These are phyloP conservation scores for Prunella himalayana DNA, from an alignment of 2,113 vertebrate genomes.

Conservation along the genomic window DNA sequence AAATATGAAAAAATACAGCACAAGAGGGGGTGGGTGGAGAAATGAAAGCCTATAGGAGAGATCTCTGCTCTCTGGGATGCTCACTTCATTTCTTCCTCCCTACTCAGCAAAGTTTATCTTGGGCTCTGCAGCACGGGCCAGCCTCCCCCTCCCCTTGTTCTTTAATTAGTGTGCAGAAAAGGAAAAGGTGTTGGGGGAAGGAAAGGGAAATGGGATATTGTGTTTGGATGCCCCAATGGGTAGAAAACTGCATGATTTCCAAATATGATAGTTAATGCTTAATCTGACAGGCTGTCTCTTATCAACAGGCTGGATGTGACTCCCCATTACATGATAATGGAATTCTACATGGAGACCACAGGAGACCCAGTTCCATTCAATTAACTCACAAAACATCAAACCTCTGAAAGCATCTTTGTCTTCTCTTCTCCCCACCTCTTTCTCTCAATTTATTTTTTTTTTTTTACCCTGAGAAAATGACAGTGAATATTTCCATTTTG, in stretches of 20 bases:
- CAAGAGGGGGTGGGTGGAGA: background rate
- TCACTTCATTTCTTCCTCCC: slow-evolving; percentile 1
- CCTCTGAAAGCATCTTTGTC: slow-evolving; percentile 32
- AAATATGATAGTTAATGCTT: slow-evolving; percentile 46
- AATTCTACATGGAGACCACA: slow-evolving; percentile 26
- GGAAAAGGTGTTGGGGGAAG: background rate
- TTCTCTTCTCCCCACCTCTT: background rate
- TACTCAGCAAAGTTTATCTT: slow-evolving; percentile 42
- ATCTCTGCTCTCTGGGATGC: slow-evolving; percentile 20
- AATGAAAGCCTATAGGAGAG: background rate
- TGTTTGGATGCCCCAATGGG: slow-evolving; percentile 38
- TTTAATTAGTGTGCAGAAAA: slow-evolving; percentile 26
- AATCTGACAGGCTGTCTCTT: slow-evolving; percentile 51
- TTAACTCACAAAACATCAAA: slow-evolving; percentile 43
- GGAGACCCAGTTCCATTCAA: slow-evolving; percentile 46
- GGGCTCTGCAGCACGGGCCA: background rate
- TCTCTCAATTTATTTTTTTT: background rate
- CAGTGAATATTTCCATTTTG: slow-evolving; percentile 54
- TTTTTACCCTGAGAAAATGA: slow-evolving; percentile 40
- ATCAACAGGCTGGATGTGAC: slow-evolving; percentile 35
- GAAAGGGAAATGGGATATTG: background rate
- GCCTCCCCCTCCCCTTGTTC: background rate
- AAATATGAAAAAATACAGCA: background rate
- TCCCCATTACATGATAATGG: slow-evolving; percentile 53
- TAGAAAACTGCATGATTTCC: slow-evolving; percentile 16